A percentile compares a stretch with the other conserved stretches of the same genome.
Evolutionary conservation across 2,888 invertebrate genomes (phyloP).

Genomic region (Epsilonema sp.): DNA sequence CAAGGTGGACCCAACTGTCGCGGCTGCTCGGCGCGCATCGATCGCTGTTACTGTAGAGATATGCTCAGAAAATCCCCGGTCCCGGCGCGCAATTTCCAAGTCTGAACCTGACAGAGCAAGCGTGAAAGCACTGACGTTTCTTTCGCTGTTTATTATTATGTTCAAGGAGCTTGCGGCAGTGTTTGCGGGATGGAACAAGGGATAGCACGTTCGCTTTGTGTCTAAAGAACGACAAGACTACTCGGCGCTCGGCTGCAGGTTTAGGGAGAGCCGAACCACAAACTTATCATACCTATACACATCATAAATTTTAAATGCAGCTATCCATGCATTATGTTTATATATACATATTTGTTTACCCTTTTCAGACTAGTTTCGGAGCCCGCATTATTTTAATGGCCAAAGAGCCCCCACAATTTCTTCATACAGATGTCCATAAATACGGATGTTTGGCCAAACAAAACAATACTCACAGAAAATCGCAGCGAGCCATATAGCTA

Average conservation of each 20-base stretch:
- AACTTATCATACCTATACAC: too few relatives aligned
- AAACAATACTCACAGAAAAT: too few relatives aligned
- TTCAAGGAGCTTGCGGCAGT: slow-evolving; percentile 77
- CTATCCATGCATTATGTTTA: too few relatives aligned
- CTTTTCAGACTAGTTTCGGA: not conserved
- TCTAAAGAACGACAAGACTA: slow-evolving; percentile 86
- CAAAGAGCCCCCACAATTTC: too few relatives aligned
- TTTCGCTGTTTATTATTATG: slow-evolving; percentile 9
- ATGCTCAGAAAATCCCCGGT: slow-evolving; percentile 87
- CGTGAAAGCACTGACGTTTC: too few relatives aligned
- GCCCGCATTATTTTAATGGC: not conserved
- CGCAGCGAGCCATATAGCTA: too few relatives aligned
- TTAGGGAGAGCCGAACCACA: slow-evolving; percentile 75
- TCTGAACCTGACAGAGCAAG: too few relatives aligned
- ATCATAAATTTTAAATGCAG: too few relatives aligned
- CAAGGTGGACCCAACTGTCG: slow-evolving; percentile 87
- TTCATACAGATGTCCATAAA: too few relatives aligned
- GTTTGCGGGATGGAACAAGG: slow-evolving; percentile 85
- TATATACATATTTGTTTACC: not conserved
- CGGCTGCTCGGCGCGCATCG: slow-evolving; percentile 90
- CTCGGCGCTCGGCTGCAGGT: slow-evolving; percentile 89
- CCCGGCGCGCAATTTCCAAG: too few relatives aligned
- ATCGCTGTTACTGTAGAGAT: slow-evolving; percentile 89
- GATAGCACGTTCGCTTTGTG: slow-evolving; percentile 85
- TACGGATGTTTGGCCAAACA: too few relatives aligned